Evolutionary conservation across 2,113 vertebrate genomes (phyloP), one percentile per base, ranked within the genome.

Genomic region (Crocuta crocuta): DNA sequence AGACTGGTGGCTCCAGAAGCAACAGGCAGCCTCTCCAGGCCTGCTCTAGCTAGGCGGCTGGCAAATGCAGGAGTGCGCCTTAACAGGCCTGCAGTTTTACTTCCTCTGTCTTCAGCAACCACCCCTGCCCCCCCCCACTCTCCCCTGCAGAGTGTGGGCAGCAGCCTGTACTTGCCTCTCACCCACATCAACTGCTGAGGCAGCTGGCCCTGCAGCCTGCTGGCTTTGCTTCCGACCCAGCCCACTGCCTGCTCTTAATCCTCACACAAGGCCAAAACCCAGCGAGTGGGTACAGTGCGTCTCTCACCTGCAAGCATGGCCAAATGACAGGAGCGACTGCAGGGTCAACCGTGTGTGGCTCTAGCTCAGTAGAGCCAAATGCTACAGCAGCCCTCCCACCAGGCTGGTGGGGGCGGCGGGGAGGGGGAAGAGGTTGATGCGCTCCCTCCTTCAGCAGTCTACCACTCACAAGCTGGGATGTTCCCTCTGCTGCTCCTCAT

Each of bases 51-150:
- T 28, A 93, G 82, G 65, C 21, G 73, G 71, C 81, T 55, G 12
- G 78, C 23, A 65, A 33, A 58, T 1, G 43, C 70, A 65, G 33
- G 19, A 82, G 15, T 13, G 4, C 21, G 15, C 65, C 33, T 12
- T 66, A 11, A 15, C 3, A 83, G 55, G 45, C 43, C 21, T 83
- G 26, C 0, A 91, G 24, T 95, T 66, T 83, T 70, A 94, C 74
- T 96, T 96, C 92, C 96, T 92, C 45, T 81, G 92, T 89, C 45
- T 84, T 92, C 61, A 76, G 92, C 48, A 91, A 21, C 61, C 35
- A 61, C 35, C 10, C 19, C 24, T 5, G 17, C 65, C 24, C 39
- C 39, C 39, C 39, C 39, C 39, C 39, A 39, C 39, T 39, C 39
- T 3, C 28, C 55, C 39, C 39, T 50, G 48, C 50, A 76, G 74